Conservation (phyloP, 2,113 vertebrate species). For the Stegostoma tigrinum region DNA sequence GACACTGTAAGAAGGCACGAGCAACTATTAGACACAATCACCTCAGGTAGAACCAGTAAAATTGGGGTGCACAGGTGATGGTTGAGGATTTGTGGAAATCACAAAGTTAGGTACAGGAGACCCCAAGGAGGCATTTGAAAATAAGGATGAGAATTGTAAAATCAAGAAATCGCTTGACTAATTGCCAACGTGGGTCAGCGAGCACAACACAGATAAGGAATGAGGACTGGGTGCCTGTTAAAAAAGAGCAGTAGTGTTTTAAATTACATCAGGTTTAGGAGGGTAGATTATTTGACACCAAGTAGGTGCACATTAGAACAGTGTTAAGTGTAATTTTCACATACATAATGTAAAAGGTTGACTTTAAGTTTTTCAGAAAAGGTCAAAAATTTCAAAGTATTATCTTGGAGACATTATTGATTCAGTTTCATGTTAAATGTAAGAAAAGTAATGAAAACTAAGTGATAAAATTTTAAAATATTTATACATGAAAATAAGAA, state of each 20-base stretch:
- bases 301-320: too few relatives aligned
- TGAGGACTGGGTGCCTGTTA: background rate
- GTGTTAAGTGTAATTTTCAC: too few relatives aligned
- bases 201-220: background rate
- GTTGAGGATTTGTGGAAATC: too few relatives aligned
- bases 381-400: background rate
- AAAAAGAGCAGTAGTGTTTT: background rate
- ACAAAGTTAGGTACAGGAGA: too few relatives aligned
- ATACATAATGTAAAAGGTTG: background rate
- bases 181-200: background rate
- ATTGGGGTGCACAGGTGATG: too few relatives aligned
- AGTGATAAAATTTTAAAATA: background rate
- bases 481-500: background rate
- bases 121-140: too few relatives aligned
- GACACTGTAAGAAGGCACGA: too few relatives aligned
- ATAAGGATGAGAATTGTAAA: too few relatives aligned
- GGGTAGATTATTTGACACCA: background rate
- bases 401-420: background rate
- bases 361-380: background rate
- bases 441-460: background rate
- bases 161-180: too few relatives aligned
- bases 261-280: too few relatives aligned
- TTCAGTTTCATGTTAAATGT: background rate
- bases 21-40: too few relatives aligned
- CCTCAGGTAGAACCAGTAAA: too few relatives aligned